Percentiles rank a stretch among this genome's conserved stretches.
Conservation (phyloP, 1,140 invertebrate species). For the Drosophila nebulosa region DNA sequence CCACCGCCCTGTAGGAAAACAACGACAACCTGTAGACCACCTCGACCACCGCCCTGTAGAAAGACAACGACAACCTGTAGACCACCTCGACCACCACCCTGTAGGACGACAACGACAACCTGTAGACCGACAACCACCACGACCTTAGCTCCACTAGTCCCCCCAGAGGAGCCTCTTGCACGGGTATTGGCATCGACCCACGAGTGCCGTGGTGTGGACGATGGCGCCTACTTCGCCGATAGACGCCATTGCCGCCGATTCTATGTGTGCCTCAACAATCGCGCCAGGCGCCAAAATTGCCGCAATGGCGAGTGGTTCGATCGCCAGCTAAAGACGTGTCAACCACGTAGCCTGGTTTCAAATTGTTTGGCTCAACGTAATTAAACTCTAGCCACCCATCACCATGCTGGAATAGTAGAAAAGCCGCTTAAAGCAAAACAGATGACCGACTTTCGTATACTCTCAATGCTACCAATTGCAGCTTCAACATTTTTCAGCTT, state of each 20-base stretch:
- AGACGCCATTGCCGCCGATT: constrained; percentile 43
- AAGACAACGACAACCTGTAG: background rate
- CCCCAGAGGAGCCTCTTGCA: too few relatives aligned
- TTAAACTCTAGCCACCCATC: background rate
- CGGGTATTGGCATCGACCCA: background rate
- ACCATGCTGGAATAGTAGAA: too few relatives aligned
- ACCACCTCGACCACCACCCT: background rate
- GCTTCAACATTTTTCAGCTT: too few relatives aligned
- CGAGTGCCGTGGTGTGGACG: constrained; percentile 26
- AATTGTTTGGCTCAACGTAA: constrained; percentile 41
- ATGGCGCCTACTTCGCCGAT: constrained; percentile 36
- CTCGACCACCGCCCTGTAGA: background rate
- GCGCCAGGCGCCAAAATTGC: constrained; percentile 24
- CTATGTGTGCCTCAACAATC: constrained; percentile 39
- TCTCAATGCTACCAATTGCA: too few relatives aligned
- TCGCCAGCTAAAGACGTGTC: constrained; percentile 25
- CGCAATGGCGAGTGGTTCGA: constrained; percentile 49
- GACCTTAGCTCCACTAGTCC: too few relatives aligned
- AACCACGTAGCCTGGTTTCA: constrained; percentile 16
- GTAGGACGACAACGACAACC: background rate
- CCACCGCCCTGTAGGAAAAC: background rate
- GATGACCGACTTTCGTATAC: too few relatives aligned
- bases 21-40: background rate
- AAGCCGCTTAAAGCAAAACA: background rate
- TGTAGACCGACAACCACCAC: background rate